phyloP scores from a whole-genome alignment of 1,140 invertebrate genomes.

The Drosophila asahinai region DNA sequence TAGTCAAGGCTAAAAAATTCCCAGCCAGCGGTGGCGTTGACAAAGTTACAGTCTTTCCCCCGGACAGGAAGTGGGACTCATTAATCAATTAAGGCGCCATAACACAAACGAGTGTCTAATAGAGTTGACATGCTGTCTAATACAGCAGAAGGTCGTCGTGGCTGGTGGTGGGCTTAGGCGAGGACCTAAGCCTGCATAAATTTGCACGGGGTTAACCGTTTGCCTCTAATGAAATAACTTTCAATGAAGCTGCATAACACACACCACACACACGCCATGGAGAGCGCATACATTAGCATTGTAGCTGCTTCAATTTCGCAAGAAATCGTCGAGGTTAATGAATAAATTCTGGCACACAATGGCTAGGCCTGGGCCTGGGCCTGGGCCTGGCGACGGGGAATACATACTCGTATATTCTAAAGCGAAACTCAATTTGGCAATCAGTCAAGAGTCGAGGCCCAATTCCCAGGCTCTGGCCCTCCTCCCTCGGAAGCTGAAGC shows the following conservation, averaged over 20 bases:
- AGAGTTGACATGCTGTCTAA: slow-evolving; percentile 59
- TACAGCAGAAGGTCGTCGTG: slow-evolving; percentile 21
- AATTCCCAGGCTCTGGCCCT: background rate
- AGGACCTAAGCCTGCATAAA: slow-evolving; percentile 63
- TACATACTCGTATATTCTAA: slow-evolving; percentile 47
- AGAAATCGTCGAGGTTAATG: slow-evolving; percentile 45
- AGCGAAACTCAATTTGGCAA: slow-evolving; percentile 61
- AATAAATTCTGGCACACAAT: slow-evolving; percentile 47
- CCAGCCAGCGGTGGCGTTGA: slow-evolving; percentile 59
- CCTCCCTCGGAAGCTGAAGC: background rate
- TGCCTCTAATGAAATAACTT: slow-evolving; percentile 71
- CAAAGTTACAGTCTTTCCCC: slow-evolving; percentile 48
- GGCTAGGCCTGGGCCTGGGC: background rate
- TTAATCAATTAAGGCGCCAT: slow-evolving; percentile 77
- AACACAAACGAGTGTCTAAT: slow-evolving; percentile 64
- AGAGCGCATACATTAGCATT: slow-evolving; percentile 29
- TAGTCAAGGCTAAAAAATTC: slow-evolving; percentile 57
- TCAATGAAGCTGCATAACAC: slow-evolving; percentile 25
- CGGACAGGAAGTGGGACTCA: slow-evolving; percentile 38
- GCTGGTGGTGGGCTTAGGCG: slow-evolving; percentile 30
- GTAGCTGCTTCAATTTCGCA: slow-evolving; percentile 42
- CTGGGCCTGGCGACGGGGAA: slow-evolving; percentile 19
- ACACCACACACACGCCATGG: background rate
- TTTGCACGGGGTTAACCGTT: slow-evolving; percentile 45
- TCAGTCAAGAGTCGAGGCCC: slow-evolving; percentile 33